Evolutionary conservation across 37 sponge, comb jelly and placozoan species (phyloP), one percentile per base, ranked within the genome.

Genomic region (Ianthella basta): DNA sequence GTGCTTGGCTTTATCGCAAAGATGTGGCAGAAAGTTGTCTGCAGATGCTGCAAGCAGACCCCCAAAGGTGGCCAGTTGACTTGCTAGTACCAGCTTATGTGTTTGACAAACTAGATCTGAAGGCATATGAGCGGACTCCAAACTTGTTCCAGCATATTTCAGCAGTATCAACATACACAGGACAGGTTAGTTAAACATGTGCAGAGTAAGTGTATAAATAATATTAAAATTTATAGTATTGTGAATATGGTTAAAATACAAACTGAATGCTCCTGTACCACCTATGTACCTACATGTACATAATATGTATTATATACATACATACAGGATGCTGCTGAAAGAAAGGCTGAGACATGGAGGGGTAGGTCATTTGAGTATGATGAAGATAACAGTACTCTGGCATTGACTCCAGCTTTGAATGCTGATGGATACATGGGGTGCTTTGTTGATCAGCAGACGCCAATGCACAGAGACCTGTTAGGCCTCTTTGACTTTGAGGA

Each of bases 101-200:
- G 1, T 55, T 84, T 27, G 40, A 85, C 23, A 57, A 75, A 1
- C 0, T 50, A 19, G 21, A 61, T 15, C 29, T 77, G 29, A 0
- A 14, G 1, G 50, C 59, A 0, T 85, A 77, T 39, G 86, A 85
- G 32, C 21, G 86, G 55, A 37, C 79, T 25, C 86, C 86, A 61
- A 85, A 85, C 64, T 50, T 85, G 21, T 85, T 85, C 64, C 86
- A 85, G 44, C 86, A 85, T 55, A 70, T 84, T 23, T 63, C 66
- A 29, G 57, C 38, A 25, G 53, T 24, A 19, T 84, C 84, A 37
- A 72, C 72, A 3, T 84, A 84, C 53, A 25, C 33, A 40, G 84
- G 72, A 21, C 27, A 69, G 19, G 84, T 84, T 32, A 84, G 84
- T 84, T n/a, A 19, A 14, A 44, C 50, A 44, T 44, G 50, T 44